These are phyloP conservation scores for Calephelis virginiensis DNA, from an alignment of 1,140 invertebrate genomes.

Conservation along the genomic window DNA sequence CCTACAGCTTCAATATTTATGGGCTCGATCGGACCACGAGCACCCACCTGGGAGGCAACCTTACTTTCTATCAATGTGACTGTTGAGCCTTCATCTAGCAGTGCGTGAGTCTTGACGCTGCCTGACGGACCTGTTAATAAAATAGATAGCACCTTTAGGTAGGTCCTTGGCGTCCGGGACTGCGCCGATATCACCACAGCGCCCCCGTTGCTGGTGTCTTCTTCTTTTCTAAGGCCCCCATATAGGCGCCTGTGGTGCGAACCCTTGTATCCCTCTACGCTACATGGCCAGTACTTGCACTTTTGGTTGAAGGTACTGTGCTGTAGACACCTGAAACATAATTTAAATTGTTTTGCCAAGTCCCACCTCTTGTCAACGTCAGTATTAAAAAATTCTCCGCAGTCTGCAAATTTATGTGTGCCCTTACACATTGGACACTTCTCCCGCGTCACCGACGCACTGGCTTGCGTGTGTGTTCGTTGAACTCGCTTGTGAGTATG, in stretches of 20 bases:
- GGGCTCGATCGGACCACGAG: conserved; percentile 7
- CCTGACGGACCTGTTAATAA: no score
- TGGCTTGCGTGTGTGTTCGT: conserved; percentile 4
- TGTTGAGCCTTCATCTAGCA: conserved; percentile 32
- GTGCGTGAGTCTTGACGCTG: conserved; percentile 19
- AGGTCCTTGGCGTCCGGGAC: no score
- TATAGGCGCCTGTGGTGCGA: background rate
- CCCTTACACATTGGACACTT: background rate
- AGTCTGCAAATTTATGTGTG: background rate
- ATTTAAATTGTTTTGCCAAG: background rate
- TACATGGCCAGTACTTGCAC: background rate
- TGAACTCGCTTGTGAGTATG: background rate
- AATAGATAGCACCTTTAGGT: no score
- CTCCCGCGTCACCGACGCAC: background rate
- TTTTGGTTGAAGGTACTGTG: background rate
- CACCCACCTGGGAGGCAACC: conserved; percentile 19
- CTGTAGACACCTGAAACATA: conserved; percentile 17
- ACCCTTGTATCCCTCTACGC: background rate
- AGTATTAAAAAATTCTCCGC: background rate
- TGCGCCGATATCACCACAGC: no score
- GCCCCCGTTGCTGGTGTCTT: no score
- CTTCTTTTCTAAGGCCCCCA: background rate
- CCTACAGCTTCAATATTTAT: conserved; percentile 21
- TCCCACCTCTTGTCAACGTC: background rate
- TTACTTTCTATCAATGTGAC: conserved; percentile 23